phyloP scores from a whole-genome alignment of 1,140 invertebrate genomes.

The Drosophila chauvacae region DNA sequence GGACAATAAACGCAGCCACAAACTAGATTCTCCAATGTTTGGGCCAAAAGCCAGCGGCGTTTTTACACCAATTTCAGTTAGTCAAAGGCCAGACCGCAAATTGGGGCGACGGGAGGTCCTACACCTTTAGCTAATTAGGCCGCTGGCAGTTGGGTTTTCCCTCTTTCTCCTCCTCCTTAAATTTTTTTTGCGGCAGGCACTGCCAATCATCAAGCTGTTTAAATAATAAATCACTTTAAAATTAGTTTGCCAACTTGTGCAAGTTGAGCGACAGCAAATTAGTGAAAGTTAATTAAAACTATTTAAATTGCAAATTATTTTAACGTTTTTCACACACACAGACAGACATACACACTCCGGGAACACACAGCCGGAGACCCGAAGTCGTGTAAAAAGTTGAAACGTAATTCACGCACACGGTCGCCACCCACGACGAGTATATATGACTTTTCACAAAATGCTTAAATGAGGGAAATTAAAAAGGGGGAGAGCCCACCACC shows the following conservation, averaged over 20 bases:
- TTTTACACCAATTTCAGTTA: slow-evolving; percentile 38
- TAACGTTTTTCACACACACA: slow-evolving; percentile 61
- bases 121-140: slow-evolving; percentile 66
- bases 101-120: neutral
- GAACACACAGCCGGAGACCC: slow-evolving; percentile 3
- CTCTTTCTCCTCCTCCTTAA: neutral
- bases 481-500: slow-evolving; percentile 20
- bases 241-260: slow-evolving; percentile 81
- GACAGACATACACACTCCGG: slow-evolving; percentile 14
- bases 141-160: slow-evolving; percentile 40
- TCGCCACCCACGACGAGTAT: slow-evolving; percentile 24
- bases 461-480: slow-evolving; percentile 78
- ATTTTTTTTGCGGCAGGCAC: slow-evolving; percentile 33
- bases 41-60: neutral
- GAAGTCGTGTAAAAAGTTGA: slow-evolving; percentile 57
- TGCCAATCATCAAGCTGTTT: slow-evolving; percentile 78
- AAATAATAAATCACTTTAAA: slow-evolving; percentile 84
- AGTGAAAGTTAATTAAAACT: slow-evolving; percentile 83
- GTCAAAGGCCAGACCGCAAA: slow-evolving; percentile 34
- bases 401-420: slow-evolving; percentile 46
- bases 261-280: slow-evolving; percentile 77
- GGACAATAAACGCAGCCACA: slow-evolving; percentile 14
- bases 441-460: slow-evolving; percentile 63
- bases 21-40: neutral
- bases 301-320: slow-evolving; percentile 83